Percentiles rank a stretch among this genome's conserved stretches.
phyloP scores from a whole-genome alignment of 2,888 invertebrate species.

The Andrena praecox region DNA sequence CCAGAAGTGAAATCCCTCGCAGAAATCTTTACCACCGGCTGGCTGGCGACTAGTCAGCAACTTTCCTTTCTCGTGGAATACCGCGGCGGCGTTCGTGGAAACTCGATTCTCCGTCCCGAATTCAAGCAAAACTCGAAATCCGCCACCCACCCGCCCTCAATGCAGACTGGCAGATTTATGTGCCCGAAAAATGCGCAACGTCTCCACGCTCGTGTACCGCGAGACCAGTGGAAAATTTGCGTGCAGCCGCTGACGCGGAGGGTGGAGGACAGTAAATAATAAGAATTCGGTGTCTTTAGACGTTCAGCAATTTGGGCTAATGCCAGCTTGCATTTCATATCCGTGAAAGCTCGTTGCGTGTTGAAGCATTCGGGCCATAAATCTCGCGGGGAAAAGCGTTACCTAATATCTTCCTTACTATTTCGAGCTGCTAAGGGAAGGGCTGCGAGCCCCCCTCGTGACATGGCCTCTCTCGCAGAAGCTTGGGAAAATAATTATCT shows the following conservation, averaged over 20 bases:
- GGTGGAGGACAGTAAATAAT: constrained; percentile 60
- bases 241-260: constrained; percentile 19
- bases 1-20: constrained; percentile 1
- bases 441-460: constrained; percentile 7
- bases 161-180: constrained; percentile 40
- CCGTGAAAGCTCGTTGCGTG: constrained; percentile 59
- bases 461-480: constrained; percentile 26
- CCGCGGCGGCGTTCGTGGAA: not conserved
- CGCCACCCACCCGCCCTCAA: not conserved
- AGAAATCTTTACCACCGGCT: not conserved
- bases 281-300: constrained; percentile 62
- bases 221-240: constrained; percentile 29
- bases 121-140: constrained; percentile 14
- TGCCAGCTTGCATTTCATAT: constrained; percentile 70
- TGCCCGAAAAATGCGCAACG: constrained; percentile 30
- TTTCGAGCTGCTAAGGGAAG: constrained; percentile 35
- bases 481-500: constrained; percentile 64
- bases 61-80: not conserved
- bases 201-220: constrained; percentile 2
- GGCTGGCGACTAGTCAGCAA: not conserved
- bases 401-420: constrained; percentile 68
- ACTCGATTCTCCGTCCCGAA: constrained; percentile 8
- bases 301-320: constrained; percentile 66
- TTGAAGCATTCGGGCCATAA: constrained; percentile 62
- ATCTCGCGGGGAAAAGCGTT: constrained; percentile 53